Base-by-base conservation (phyloP, 2,888 invertebrate species). In the Heliconius aoede region DNA sequence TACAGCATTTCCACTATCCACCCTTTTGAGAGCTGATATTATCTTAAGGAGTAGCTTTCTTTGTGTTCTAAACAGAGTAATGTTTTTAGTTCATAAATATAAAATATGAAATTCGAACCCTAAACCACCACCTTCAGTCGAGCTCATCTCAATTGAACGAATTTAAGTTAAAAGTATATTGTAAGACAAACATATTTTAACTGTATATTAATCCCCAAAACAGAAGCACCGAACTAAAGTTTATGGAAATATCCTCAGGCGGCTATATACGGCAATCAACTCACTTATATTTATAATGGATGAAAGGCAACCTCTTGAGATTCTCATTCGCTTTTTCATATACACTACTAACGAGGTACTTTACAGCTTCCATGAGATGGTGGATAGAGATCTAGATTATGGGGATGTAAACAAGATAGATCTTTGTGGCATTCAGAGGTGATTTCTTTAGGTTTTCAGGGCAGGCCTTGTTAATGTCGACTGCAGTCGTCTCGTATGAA, bases 271-370 rank as follows among this genome's bases (percentile, higher is more conserved):
- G 85, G 89, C 88, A 88, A 89, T 90, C 87, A 87, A 84, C 86
- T 86, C 83, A 83, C 84, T 84, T 84, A 83, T 83, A 65, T 15
- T 1, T 65, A 85, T 86, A 89, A 87, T 85, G 83, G 85, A 81
- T 87, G 86, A 89, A 88, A 88, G 85, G 86, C 84, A 26, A 55
- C 36, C 64, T 74, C 65, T 76, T 82, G 76, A 82, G 80, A 78
- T 78, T 78, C 79, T 83, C 82, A 84, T 87, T 85, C 83, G 85
- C 87, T 88, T 89, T 89, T 88, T 88, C 86, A 89, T 89, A 84
- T 89, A 88, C 88, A 88, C 84, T 83, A 82, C 90, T 91, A 91
- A 91, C 89, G 91, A 91, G 89, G 86, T 86, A 89, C 89, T 90
- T 86, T 85, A 85, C 83, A 84, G 76, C 80, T 81, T 78, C 82